Evolutionary conservation across 1,140 invertebrate species (phyloP), one percentile per base, ranked within the genome.

Genomic region (Pseudomyrmex flavicornis): DNA sequence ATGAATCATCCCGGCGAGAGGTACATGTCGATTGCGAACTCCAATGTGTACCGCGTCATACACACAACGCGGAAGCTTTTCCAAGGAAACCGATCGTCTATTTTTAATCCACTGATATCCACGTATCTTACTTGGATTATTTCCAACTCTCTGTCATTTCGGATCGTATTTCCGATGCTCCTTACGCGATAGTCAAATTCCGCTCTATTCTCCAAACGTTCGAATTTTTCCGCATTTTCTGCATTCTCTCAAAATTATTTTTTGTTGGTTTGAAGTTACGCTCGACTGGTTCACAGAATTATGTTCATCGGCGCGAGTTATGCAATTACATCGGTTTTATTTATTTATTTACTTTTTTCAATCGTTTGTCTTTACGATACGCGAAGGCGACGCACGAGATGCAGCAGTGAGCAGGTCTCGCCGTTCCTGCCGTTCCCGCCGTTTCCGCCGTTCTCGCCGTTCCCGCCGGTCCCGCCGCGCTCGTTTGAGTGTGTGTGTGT

Each of bases 351-450:
- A 17, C 17, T n/a, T 13, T 26, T 13, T 9, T 58, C 17, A 46
- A 9, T 68, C 17, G 13, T 15, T 13, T 52, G 7, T 52, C 66
- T 15, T n/a, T 10, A 69, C 35, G 35, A 76, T 87, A 76, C 88
- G 9, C 35, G 7, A 65, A 85, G 88, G 84, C 88, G 77, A 82
- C 63, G 73, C 65, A 66, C 62, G 83, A 35, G 35, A 85, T 68
- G 79, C 87, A 69, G 68, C 17, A 65, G 61, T 86, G 79, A 68
- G 26, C 76, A 83, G 82, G 68, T 61, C 84, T 83, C 77, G 52
- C 82, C 84, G 54, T 56, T 44, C 58, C 86, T 26, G 22, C 22
- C 22, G 22, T 1, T 26, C 2, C 2, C 2, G 2, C 26, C 17
- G 17, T 17, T 17, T 17, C 17, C 17, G 17, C 17, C 17, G 17